A percentile compares a stretch with the other conserved stretches of the same genome.
phyloP scores from a whole-genome alignment of 2,888 invertebrate genomes.

The Aspidapion aeneum region DNA sequence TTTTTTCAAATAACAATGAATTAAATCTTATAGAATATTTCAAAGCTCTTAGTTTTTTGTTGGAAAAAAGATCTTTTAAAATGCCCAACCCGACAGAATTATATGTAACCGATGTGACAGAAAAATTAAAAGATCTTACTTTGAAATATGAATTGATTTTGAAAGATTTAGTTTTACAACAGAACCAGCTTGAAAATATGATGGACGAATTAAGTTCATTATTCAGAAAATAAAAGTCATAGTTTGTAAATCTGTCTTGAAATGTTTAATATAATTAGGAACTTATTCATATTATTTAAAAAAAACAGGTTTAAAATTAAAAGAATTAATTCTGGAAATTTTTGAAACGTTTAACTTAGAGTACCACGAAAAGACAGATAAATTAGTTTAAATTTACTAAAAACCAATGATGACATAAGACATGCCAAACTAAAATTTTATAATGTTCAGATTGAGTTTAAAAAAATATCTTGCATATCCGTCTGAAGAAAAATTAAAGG shows the following conservation, averaged over 20 bases:
- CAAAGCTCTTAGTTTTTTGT: constrained; percentile 17
- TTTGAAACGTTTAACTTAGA: constrained; percentile 27
- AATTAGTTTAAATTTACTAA: constrained; percentile 24
- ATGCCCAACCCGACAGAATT: constrained; percentile 22
- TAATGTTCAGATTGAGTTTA: constrained; percentile 21
- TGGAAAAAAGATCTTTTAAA: constrained; percentile 31
- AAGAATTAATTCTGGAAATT: constrained; percentile 19
- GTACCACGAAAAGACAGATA: constrained; percentile 25
- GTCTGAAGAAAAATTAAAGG: constrained; percentile 23
- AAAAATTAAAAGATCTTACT: constrained; percentile 17
- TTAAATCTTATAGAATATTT: constrained; percentile 29
- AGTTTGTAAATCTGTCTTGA: too few species aligned
- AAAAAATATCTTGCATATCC: constrained; percentile 24
- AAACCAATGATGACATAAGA: constrained; percentile 25
- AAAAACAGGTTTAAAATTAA: too few species aligned
- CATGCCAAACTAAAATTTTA: constrained; percentile 20
- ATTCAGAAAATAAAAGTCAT: too few species aligned
- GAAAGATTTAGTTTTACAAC: constrained; percentile 7
- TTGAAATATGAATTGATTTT: constrained; percentile 9
- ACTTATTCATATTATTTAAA: too few species aligned
- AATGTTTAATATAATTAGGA: too few species aligned
- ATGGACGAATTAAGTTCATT: constrained; percentile 3
- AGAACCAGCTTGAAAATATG: constrained; percentile 9
- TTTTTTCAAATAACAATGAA: constrained; percentile 20
- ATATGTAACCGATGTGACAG: constrained; percentile 17